Evolutionary conservation across 2,113 vertebrate genomes (phyloP).

Genomic region (Maccullochella peelii): DNA sequence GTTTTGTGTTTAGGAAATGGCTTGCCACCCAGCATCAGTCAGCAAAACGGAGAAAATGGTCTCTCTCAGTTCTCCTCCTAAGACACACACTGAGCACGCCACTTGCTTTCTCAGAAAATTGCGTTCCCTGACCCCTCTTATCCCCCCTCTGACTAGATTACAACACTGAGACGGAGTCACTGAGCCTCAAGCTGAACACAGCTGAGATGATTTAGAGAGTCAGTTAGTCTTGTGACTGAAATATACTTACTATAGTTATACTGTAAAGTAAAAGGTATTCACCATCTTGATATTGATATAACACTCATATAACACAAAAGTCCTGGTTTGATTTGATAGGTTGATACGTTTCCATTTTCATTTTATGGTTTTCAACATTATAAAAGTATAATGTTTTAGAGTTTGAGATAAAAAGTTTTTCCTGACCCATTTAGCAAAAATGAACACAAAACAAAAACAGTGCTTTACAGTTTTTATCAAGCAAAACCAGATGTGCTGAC

Average conservation of each 20-base stretch:
- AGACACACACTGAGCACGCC: background rate
- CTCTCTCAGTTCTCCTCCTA: conserved; percentile 42
- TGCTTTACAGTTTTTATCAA: background rate
- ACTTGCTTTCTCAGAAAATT: conserved; percentile 43
- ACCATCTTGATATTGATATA: background rate
- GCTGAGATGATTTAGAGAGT: conserved; percentile 24
- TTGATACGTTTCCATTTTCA: background rate
- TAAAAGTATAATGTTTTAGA: background rate
- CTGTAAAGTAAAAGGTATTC: background rate
- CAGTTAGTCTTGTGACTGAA: conserved; percentile 19
- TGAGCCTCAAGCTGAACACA: conserved; percentile 29
- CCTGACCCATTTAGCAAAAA: background rate
- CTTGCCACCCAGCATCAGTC: conserved; percentile 44
- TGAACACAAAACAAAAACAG: background rate
- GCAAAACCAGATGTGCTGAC: background rate
- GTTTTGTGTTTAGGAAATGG: conserved; percentile 57
- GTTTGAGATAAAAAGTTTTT: background rate
- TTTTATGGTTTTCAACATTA: background rate
- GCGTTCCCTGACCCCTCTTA: conserved; percentile 29
- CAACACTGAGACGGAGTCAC: conserved; percentile 30
- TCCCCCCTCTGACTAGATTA: conserved; percentile 32
- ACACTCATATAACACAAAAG: background rate
- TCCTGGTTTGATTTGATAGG: background rate
- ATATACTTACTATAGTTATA: background rate
- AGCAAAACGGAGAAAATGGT: conserved; percentile 47